Evolutionary conservation across 2,888 invertebrate species (phyloP), one percentile per base, ranked within the genome.

Genomic region (Lasioglossum marginatum): DNA sequence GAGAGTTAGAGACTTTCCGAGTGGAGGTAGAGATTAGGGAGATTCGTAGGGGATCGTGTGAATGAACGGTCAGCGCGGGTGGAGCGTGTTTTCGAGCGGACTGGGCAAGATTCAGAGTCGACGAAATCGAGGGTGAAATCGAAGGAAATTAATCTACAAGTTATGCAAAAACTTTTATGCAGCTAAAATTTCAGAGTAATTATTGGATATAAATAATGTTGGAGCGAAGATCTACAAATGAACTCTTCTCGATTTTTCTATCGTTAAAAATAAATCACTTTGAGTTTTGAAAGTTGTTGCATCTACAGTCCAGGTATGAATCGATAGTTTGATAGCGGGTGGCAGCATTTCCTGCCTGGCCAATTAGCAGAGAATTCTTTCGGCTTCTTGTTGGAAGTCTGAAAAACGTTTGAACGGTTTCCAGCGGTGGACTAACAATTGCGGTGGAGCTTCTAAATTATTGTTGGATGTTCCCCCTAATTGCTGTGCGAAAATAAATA

Each of bases 401-500:
- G 16, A 63, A 63, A 63, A 63, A 63, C 31, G 63, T 31, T 63
- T 27, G 31, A 31, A 63, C 63, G 16, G 63, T 31, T 63, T 63
- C 63, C 63, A 31, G 31, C 27, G 31, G 16, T 66, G 8, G 66
- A 10, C 52, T 52, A 52, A 34, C 31, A 34, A 66, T 19, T 19
- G 4, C 19, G 27, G 5, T 1, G 31, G 6, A 16, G 66, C 16
- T 66, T 34, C 31, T 19, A 66, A 34, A 66, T 66, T 34, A 31
- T 66, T 34, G 34, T 66, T 31, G 34, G 34, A 66, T 34, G 31
- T 66, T 66, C 34, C 66, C 19, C 19, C 66, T 60, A 81, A 76
- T 72, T 45, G 68, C 75, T 19, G 16, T 10, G 70, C 19, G 27
- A 40, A 40, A 76, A 78, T 74, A 85, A 37, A 48, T n/a, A 74